Conservation (phyloP, 2,113 vertebrate genomes). For the Malaclemys terrapin region DNA sequence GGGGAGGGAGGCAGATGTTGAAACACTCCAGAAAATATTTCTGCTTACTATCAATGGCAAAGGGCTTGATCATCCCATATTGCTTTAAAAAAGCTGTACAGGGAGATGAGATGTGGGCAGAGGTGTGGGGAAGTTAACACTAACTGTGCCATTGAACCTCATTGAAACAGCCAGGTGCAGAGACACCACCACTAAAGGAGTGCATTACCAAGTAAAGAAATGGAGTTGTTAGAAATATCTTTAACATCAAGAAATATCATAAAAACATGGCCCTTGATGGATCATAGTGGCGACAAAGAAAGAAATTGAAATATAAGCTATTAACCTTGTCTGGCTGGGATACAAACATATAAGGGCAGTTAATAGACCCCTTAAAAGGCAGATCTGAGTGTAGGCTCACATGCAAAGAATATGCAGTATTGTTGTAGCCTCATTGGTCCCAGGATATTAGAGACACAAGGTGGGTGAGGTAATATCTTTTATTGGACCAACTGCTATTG, state of each 20-base stretch:
- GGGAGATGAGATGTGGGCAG: neutral
- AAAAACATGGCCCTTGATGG: neutral
- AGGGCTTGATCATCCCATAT: neutral
- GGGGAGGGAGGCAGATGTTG: neutral
- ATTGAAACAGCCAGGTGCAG: neutral
- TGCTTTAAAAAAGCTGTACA: neutral
- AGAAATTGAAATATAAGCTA: neutral
- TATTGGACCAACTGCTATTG: too few relatives aligned
- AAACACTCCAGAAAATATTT: neutral
- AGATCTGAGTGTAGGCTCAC: neutral
- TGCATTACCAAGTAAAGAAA: neutral
- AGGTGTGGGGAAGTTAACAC: neutral
- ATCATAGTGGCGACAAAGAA: neutral
- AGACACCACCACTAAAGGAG: neutral
- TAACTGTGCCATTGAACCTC: neutral
- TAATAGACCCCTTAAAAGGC: too few relatives aligned
- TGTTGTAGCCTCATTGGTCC: neutral
- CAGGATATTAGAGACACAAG: neutral
- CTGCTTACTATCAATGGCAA: neutral
- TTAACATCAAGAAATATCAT: neutral
- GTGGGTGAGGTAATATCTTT: too few relatives aligned
- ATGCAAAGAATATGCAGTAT: neutral
- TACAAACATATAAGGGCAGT: neutral
- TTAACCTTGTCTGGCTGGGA: neutral
- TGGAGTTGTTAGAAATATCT: neutral